Conservation (phyloP, 2,113 vertebrate species). For the Laticauda colubrina region DNA sequence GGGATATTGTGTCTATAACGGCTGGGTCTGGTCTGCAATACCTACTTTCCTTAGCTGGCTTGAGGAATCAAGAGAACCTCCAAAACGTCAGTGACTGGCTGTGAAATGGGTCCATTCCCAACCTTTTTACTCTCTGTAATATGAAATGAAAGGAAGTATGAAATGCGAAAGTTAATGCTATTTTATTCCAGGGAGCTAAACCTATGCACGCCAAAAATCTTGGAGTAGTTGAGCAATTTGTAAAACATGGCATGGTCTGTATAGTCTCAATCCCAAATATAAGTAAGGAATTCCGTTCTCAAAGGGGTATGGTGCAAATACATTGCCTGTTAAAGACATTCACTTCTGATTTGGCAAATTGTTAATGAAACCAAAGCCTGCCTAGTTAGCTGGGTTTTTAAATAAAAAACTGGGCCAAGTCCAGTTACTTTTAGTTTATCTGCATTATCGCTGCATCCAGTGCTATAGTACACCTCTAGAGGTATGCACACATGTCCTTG, state of each 20-base stretch:
- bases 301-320: slow-evolving; percentile 51
- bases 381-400: slow-evolving; percentile 56
- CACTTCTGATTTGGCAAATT: slow-evolving; percentile 44
- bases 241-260: background rate
- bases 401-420: slow-evolving; percentile 60
- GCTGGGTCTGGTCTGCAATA: slow-evolving; percentile 47
- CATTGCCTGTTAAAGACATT: slow-evolving; percentile 51
- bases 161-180: background rate
- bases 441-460: slow-evolving; percentile 39
- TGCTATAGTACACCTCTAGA: slow-evolving; percentile 20
- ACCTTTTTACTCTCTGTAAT: background rate
- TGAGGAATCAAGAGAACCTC: slow-evolving; percentile 62
- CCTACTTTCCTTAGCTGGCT: slow-evolving; percentile 65
- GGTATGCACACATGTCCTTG: background rate
- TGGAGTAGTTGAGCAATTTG: no score
- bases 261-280: background rate
- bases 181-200: background rate
- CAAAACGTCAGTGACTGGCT: slow-evolving; percentile 42
- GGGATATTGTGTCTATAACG: slow-evolving; percentile 46
- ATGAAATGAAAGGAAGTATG: background rate
- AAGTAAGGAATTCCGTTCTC: slow-evolving; percentile 40
- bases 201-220: background rate
- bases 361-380: slow-evolving; percentile 74
- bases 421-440: slow-evolving; percentile 44
- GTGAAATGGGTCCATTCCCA: slow-evolving; percentile 32